Base-by-base conservation (phyloP, 2,113 vertebrate genomes). In the Maccullochella peelii region DNA sequence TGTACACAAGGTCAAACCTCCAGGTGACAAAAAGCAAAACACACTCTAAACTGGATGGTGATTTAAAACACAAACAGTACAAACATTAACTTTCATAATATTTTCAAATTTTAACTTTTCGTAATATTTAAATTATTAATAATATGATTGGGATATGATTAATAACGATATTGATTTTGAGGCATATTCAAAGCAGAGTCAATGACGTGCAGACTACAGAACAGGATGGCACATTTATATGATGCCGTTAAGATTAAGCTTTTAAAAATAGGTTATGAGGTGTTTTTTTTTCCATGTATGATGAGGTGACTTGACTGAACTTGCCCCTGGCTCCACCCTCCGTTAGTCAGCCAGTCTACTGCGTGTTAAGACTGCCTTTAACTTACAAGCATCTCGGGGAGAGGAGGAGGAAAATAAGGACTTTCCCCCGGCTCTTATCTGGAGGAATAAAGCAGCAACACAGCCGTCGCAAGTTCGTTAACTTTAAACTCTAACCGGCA, bases 281-380 rank as follows among this genome's bases (percentile, higher is more conserved):
- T 36, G 3, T 38, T 4, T 6, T 72, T 76, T 85, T 78, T 68
- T 81, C 73, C 77, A 75, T 74, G 57, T 59, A 11, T 77, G 78
- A n/a, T 55, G 33, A 40, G 54, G 58, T 36, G 80, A 75, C 88
- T 82, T 85, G 89, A 78, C 86, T 73, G 47, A 84, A 87, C 89
- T 84, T 44, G 86, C 69, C 40, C 2, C 66, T 79, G 80, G 84
- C 93, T 91, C 93, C 92, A 80, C 92, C 93, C 91, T 91, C 84
- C 77, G 67, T 87, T 86, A 68, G 20, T 90, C 86, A 74, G 66
- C 44, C 83, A 50, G 77, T 36, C 76, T 75, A n/a, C 83, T 89
- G 88, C 93, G 93, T 93, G 93, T 93, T 83, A 25, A 71, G 80
- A 79, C 92, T 79, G 83, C 80, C 79, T 84, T 73, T 65, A 88